Conservation (phyloP, 2,797 vertebrate species). For the Podargus strigoides region DNA sequence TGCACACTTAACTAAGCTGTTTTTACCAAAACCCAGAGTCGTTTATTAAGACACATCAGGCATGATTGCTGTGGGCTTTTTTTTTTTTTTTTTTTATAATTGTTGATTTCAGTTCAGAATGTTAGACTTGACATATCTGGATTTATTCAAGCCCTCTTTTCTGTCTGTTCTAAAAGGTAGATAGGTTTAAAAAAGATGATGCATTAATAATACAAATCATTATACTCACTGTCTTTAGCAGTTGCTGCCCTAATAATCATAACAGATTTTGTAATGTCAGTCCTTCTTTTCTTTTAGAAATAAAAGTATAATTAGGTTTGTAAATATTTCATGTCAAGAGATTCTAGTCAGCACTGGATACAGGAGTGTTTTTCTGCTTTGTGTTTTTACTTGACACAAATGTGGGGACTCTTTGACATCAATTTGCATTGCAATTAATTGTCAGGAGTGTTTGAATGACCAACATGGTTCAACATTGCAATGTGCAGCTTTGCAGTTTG, state of each 20-base stretch:
- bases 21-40: background rate
- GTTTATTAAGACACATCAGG: background rate
- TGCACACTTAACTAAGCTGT: background rate
- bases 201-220: background rate
- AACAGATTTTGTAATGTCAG: background rate
- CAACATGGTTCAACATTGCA: accelerated
- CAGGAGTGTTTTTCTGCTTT: background rate
- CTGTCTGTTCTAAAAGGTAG: background rate
- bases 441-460: background rate
- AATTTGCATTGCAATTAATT: background rate
- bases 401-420: background rate
- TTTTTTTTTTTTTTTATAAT: background rate
- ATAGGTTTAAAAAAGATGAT: background rate
- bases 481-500: background rate
- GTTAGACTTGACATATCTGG: background rate
- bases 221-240: background rate
- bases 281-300: background rate
- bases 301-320: background rate
- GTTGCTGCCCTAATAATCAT: background rate
- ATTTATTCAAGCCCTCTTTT: background rate
- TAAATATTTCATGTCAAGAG: background rate
- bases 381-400: background rate
- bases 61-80: background rate
- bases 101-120: background rate
- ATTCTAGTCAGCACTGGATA: background rate